These are phyloP conservation scores for Ptiloglossa arizonensis DNA, from an alignment of 1,140 invertebrate species.

Conservation along the genomic window DNA sequence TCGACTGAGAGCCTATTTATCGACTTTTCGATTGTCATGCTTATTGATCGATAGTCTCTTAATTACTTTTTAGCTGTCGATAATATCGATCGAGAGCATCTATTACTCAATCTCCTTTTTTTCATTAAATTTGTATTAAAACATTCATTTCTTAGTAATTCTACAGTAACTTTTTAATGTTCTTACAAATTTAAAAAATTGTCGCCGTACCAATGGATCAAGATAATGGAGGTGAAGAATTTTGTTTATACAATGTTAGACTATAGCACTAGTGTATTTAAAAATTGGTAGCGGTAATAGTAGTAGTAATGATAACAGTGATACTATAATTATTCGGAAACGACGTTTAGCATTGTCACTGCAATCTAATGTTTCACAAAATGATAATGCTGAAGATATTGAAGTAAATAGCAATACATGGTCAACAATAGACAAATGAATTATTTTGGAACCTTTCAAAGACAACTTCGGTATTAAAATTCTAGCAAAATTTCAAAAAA, in stretches of 20 bases:
- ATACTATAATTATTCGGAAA: slow-evolving; percentile 13
- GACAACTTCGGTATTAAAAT: slow-evolving; percentile 40
- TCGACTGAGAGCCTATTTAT: not conserved
- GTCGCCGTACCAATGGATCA: slow-evolving; percentile 17
- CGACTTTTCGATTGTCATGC: not conserved
- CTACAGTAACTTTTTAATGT: not conserved
- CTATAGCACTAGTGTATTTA: slow-evolving; percentile 24
- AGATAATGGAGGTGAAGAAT: slow-evolving; percentile 2
- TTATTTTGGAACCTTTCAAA: slow-evolving; percentile 41
- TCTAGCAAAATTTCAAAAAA: slow-evolving; percentile 43
- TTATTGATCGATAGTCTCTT: not conserved
- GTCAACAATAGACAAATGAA: slow-evolving; percentile 22
- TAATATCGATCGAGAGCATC: too few relatives aligned
- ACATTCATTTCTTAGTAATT: not conserved
- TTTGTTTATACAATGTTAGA: slow-evolving; percentile 15
- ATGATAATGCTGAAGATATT: slow-evolving; percentile 8
- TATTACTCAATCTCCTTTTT: too few relatives aligned
- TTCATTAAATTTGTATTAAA: too few relatives aligned
- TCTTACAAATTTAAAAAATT: slow-evolving; percentile 7
- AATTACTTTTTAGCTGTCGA: slow-evolving; percentile 15
- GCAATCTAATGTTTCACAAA: slow-evolving; percentile 29
- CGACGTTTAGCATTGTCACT: slow-evolving; percentile 13
- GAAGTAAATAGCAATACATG: slow-evolving; percentile 24
- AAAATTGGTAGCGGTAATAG: slow-evolving; percentile 36
- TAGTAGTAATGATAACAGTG: not conserved